Conservation (phyloP, 2,113 vertebrate genomes). For the Anoplopoma fimbria region DNA sequence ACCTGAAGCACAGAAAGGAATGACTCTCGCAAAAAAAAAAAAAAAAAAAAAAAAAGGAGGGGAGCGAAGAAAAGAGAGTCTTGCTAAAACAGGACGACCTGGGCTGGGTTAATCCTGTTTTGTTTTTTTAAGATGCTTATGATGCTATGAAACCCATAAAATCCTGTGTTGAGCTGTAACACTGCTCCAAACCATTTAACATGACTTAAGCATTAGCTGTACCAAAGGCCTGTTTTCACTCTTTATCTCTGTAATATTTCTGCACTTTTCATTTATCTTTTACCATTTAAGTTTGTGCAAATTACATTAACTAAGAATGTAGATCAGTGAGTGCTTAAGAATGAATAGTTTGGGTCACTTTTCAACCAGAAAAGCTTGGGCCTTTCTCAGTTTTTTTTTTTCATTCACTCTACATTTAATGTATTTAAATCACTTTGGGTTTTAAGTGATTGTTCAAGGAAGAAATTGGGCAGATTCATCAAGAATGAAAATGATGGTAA, state of each 20-base stretch:
- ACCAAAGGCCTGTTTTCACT: too few species aligned
- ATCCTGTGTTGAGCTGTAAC: not conserved
- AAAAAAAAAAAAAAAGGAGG: not conserved
- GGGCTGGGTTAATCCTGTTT: constrained; percentile 2
- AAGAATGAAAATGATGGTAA: not conserved
- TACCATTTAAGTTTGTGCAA: not conserved
- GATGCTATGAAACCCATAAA: not conserved
- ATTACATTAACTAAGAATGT: not conserved
- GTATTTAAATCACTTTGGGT: not conserved
- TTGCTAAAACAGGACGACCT: constrained; percentile 41
- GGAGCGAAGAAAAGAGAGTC: constrained; percentile 12
- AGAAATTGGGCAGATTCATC: not conserved
- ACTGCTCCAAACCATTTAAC: not conserved
- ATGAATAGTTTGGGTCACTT: not conserved
- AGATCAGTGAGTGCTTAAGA: not conserved
- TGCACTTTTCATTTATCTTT: not conserved
- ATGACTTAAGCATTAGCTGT: not conserved
- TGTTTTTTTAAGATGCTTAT: not conserved
- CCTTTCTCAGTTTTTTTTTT: not conserved
- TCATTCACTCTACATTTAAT: not conserved
- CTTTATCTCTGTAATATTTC: not conserved
- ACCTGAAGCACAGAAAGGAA: constrained; percentile 47
- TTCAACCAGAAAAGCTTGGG: not conserved
- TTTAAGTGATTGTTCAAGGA: not conserved
- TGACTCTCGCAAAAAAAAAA: not conserved